Evolutionary conservation across 2,797 vertebrate genomes (phyloP).

Genomic region (Malurus leucopterus): DNA sequence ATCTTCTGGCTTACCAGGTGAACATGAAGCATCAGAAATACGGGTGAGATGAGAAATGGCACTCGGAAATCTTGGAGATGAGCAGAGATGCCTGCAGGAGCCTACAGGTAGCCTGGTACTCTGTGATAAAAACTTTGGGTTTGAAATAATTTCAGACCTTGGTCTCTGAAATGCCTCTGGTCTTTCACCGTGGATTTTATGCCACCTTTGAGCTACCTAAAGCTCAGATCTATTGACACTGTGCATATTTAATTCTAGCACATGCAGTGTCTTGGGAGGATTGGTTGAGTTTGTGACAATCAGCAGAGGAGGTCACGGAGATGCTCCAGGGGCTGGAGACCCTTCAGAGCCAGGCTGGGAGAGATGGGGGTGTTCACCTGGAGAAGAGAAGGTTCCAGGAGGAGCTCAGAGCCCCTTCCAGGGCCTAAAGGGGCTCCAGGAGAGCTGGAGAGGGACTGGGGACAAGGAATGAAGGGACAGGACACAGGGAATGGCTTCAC

Average conservation of each 20-base stretch:
- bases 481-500: background rate
- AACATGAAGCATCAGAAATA: background rate
- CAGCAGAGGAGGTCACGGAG: accelerated
- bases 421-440: background rate
- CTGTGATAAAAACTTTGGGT: background rate
- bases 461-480: background rate
- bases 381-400: background rate
- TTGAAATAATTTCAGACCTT: background rate
- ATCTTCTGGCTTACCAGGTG: background rate
- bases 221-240: background rate
- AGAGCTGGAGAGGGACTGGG: background rate
- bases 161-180: background rate
- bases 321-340: background rate
- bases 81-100: background rate
- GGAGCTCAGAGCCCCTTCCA: accelerated
- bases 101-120: background rate
- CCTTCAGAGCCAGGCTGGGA: background rate
- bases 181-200: background rate
- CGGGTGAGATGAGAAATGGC: background rate
- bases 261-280: background rate
- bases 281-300: background rate
- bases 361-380: background rate
- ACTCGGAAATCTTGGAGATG: background rate
- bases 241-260: background rate
- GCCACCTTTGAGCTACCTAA: background rate